Base-by-base conservation (phyloP, 2,888 invertebrate genomes). In the Caenorhabditis sp. region DNA sequence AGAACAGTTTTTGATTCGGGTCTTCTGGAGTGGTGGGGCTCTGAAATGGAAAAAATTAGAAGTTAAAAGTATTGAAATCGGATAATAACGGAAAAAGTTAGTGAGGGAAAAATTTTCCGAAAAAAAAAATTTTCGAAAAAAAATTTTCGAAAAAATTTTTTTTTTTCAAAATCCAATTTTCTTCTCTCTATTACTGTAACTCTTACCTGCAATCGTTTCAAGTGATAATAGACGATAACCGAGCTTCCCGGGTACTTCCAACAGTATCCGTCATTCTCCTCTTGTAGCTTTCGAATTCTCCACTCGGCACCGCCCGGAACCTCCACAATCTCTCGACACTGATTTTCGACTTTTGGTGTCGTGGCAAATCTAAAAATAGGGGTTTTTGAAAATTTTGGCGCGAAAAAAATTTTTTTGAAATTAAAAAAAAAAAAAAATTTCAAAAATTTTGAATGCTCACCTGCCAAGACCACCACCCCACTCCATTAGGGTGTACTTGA, bases 181-280 rank as follows among this genome's bases (percentile, higher is more conserved):
- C 12, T 24, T 4, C 19, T 19, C 10, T 5, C 12, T 19, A 24
- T 54, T 24, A 19, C 26, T 24, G 24, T 12, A n/a, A 19, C 1
- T 7, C 12, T 19, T n/a, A 74, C 80, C 74, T 80, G 68, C 1
- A 82, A 19, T 38, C 83, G 31, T 22, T 69, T 79, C 10, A 83
- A 64, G 58, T 83, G 75, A 79, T 83, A 83, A 31, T 83, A 69
- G 41, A 83, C 83, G 51, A 83, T 83, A 19, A 83, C 83, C 10
- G 73, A 73, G 19, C 63, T 70, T 14, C 83, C 83, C 51, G 83
- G 51, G 31, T 83, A 83, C 47, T 83, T 83, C 83, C 83, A 83
- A 49, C 79, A 83, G 14, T 61, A 74, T 1, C 51, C 44, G 1
- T 61, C 64, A 38, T 35, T 64, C 19, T 61, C 19, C 8, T 64